phyloP scores from a whole-genome alignment of 2,888 invertebrate species.

The Rhamnusium bicolor region DNA sequence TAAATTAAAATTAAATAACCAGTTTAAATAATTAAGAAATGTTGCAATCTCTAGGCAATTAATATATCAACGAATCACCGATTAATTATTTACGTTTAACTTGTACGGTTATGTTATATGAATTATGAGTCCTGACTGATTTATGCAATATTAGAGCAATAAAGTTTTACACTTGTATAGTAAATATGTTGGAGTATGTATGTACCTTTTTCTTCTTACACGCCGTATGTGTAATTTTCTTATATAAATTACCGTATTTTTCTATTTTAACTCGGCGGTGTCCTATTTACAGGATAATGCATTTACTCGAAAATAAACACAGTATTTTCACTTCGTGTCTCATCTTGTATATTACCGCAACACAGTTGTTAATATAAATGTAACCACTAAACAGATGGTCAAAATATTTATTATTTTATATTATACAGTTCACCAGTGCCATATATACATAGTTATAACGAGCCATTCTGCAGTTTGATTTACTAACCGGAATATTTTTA shows the following conservation, averaged over 20 bases:
- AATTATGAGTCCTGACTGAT: conserved; percentile 23
- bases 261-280: conserved; percentile 45
- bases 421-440: neutral
- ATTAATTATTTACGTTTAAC: conserved; percentile 5
- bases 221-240: conserved; percentile 20
- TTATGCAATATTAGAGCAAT: conserved; percentile 25
- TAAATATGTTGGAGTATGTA: conserved; percentile 17
- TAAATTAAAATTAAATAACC: conserved; percentile 6
- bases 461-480: neutral
- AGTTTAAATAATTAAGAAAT: neutral
- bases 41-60: neutral
- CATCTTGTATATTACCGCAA: conserved; percentile 14
- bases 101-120: conserved; percentile 25
- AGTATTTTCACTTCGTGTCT: conserved; percentile 21
- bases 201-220: conserved; percentile 35
- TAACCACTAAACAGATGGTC: conserved; percentile 12
- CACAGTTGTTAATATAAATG: conserved; percentile 10
- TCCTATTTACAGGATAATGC: conserved; percentile 46
- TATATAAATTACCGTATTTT: conserved; percentile 38
- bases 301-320: conserved; percentile 37
- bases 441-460: neutral
- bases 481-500: neutral
- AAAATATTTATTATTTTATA: conserved; percentile 21
- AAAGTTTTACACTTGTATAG: conserved; percentile 23
- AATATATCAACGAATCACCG: neutral